Evolutionary conservation across 1,140 invertebrate genomes (phyloP).

Genomic region (Uloborus diversus): DNA sequence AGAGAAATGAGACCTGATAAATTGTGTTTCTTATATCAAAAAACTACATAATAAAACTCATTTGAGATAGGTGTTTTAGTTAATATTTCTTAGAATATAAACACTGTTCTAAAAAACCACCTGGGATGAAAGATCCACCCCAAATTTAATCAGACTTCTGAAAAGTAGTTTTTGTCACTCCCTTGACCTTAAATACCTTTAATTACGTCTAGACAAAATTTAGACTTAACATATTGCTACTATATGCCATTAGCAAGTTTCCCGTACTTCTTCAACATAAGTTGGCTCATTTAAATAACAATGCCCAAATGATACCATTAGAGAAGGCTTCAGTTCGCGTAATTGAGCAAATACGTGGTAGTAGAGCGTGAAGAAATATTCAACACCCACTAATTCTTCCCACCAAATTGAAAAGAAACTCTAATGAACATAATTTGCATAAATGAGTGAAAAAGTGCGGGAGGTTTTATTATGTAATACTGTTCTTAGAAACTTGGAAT

Average conservation of each 20-base stretch:
- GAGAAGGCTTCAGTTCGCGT: no score
- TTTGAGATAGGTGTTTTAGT: no score
- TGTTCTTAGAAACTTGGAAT: no score
- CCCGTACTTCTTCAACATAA: no score
- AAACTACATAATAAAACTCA: no score
- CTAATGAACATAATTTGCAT: conserved; percentile 30
- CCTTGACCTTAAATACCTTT: not conserved
- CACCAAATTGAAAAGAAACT: conserved; percentile 16
- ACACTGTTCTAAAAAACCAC: no score
- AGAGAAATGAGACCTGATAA: no score
- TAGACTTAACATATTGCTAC: not conserved
- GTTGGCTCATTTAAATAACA: not conserved
- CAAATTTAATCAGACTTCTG: no score
- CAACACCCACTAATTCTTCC: conserved; percentile 12
- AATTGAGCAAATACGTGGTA: conserved; percentile 8
- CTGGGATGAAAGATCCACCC: no score
- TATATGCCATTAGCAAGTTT: no score
- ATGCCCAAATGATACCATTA: not conserved
- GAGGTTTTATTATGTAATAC: not conserved
- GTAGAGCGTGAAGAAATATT: not conserved
- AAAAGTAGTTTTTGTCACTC: not conserved
- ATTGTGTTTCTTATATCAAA: no score
- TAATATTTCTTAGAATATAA: no score
- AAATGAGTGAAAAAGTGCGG: conserved; percentile 14
- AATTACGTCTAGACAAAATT: not conserved